These are phyloP conservation scores for Probaryconus sp. DNA, from an alignment of 1,140 invertebrate species.

Conservation along the genomic window DNA sequence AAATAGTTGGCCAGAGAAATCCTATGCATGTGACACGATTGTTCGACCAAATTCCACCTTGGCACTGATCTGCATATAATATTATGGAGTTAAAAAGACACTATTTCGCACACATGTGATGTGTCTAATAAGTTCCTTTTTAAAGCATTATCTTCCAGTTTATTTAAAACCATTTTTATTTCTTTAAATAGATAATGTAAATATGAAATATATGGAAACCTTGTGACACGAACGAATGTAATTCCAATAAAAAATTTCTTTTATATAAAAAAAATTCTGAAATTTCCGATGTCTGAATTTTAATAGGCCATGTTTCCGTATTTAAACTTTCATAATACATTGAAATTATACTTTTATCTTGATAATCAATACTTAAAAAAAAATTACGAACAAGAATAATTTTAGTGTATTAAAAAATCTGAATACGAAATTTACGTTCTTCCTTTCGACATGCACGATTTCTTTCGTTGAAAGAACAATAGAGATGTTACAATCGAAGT, in stretches of 20 bases:
- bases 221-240: no score
- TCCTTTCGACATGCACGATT: conserved; percentile 25
- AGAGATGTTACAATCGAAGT: conserved; percentile 25
- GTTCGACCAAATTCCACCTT: conserved; percentile 50
- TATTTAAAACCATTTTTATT: no score
- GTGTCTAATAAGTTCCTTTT: no score
- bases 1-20: conserved; percentile 57
- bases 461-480: conserved; percentile 43
- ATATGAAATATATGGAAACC: no score
- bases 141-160: no score
- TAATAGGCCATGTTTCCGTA: no score
- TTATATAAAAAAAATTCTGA: no score
- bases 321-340: no score
- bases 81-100: no score
- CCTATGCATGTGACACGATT: conserved; percentile 49
- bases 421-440: conserved; percentile 29
- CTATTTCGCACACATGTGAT: neutral
- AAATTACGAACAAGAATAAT: conserved; percentile 23
- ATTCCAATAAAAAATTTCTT: no score
- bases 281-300: no score
- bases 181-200: no score
- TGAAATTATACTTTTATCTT: conserved; percentile 22
- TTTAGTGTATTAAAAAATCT: conserved; percentile 33
- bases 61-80: conserved; percentile 51
- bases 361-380: conserved; percentile 23